A percentile compares a stretch with the other conserved stretches of the same genome.
phyloP scores from a whole-genome alignment of 2,113 vertebrate genomes.

The Pandion haliaetus region DNA sequence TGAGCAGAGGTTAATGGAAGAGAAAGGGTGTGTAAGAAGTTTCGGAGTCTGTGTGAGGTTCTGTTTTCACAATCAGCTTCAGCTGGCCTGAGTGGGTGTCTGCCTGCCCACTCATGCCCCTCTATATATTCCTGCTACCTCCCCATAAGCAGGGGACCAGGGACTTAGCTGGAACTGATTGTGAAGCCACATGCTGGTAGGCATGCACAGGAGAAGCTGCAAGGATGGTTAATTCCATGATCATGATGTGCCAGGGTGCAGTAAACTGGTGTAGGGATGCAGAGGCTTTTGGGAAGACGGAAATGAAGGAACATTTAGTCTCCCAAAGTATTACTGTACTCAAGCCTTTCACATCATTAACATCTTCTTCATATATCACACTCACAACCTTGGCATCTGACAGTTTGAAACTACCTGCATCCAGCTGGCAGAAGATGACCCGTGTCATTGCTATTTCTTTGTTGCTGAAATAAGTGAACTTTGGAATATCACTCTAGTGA shows the following conservation, averaged over 20 bases:
- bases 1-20: neutral
- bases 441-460: neutral
- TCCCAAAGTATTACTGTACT: neutral
- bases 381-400: neutral
- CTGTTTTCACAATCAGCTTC: neutral
- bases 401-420: neutral
- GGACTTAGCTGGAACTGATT: neutral
- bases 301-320: neutral
- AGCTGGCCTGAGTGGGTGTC: neutral
- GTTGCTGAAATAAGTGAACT: neutral
- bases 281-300: neutral
- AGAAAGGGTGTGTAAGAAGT: neutral
- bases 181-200: neutral
- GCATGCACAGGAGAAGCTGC: neutral
- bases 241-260: neutral
- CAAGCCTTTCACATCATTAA: neutral
- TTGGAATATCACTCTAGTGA: neutral
- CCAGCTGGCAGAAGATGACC: neutral
- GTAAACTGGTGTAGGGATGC: neutral
- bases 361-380: neutral
- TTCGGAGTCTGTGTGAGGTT: neutral
- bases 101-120: neutral
- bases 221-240: neutral
- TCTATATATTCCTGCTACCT: neutral
- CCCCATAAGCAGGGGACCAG: neutral